phyloP scores from a whole-genome alignment of 2,113 vertebrate species.

The Indicator indicator region DNA sequence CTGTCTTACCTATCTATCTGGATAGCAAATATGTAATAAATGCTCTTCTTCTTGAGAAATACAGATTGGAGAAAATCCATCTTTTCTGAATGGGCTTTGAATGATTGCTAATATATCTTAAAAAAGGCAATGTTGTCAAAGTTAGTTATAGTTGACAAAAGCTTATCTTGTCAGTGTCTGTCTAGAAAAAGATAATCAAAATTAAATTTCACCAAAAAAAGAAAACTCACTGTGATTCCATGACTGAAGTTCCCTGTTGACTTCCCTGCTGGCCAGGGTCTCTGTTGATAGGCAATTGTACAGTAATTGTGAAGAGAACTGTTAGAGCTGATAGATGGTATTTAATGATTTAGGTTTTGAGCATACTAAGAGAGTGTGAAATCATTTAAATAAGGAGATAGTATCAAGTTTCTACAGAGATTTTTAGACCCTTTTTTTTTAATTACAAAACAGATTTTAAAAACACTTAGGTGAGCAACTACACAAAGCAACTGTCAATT shows the following conservation, averaged over 20 bases:
- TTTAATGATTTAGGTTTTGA: not conserved
- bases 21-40: not conserved
- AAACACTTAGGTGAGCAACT: not conserved
- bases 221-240: not conserved
- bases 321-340: not conserved
- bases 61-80: not conserved
- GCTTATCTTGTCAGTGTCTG: not conserved
- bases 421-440: not conserved
- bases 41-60: not conserved
- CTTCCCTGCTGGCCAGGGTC: not conserved
- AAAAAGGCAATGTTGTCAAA: not conserved
- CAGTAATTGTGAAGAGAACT: not conserved
- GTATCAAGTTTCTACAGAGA: not conserved
- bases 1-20: not conserved
- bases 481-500: not conserved
- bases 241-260: not conserved
- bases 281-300: not conserved
- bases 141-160: not conserved
- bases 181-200: not conserved
- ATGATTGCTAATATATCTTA: too few species aligned
- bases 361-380: not conserved
- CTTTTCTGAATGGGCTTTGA: not conserved
- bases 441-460: rapidly evolving
- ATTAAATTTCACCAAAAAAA: not conserved
- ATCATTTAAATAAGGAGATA: not conserved